Conservation (phyloP, 2,888 invertebrate species). For the Biston stratarius region DNA sequence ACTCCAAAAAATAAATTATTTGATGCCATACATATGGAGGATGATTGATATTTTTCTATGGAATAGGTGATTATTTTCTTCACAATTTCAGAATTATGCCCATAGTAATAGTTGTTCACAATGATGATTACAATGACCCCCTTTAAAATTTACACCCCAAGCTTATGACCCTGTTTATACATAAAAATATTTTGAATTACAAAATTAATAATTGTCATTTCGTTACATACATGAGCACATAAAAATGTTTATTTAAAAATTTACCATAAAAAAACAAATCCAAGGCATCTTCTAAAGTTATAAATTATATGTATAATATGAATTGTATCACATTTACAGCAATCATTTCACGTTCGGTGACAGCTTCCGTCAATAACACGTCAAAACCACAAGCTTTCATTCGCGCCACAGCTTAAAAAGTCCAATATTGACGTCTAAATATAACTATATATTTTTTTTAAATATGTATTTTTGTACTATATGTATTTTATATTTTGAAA, state of each 20-base stretch:
- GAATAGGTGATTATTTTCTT: too few relatives aligned
- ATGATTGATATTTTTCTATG: too few relatives aligned
- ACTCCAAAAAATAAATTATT: too few relatives aligned
- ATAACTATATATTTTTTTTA: conserved; percentile 17
- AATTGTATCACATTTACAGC: conserved; percentile 12
- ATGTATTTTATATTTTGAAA: conserved; percentile 60
- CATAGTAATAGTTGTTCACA: too few relatives aligned
- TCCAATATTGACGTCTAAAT: conserved; percentile 80
- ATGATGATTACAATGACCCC: too few relatives aligned
- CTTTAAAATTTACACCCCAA: too few relatives aligned
- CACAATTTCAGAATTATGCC: too few relatives aligned
- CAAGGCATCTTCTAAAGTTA: conserved; percentile 27
- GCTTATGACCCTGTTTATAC: too few relatives aligned
- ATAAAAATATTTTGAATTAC: too few relatives aligned
- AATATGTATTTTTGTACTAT: conserved; percentile 29
- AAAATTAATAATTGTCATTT: too few relatives aligned
- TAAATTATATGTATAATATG: conserved; percentile 17
- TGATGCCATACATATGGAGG: too few relatives aligned
- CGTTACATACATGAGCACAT: too few relatives aligned
- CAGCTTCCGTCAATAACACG: conserved; percentile 42
- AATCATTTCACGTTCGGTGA: conserved; percentile 42
- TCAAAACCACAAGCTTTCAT: conserved; percentile 81
- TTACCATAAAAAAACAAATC: background rate
- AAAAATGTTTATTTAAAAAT: background rate
- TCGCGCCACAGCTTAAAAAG: conserved; percentile 64